A percentile compares a stretch with the other conserved stretches of the same genome.
Conservation (phyloP, 2,888 invertebrate genomes). For the Melanostoma scalare region DNA sequence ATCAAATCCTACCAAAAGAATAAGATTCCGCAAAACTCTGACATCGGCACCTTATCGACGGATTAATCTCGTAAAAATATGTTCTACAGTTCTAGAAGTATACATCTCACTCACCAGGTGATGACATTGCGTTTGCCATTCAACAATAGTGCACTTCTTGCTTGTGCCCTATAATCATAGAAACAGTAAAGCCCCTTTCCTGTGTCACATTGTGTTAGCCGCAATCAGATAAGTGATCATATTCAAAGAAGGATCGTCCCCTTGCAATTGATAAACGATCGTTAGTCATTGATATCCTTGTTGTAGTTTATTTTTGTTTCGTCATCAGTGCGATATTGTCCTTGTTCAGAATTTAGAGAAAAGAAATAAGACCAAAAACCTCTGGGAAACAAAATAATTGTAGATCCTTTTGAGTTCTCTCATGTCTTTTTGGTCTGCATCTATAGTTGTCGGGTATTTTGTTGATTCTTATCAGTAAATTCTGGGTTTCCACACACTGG, state of each 20-base stretch:
- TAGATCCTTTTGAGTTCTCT: conserved; percentile 12
- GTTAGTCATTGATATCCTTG: conserved; percentile 60
- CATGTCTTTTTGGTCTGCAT: background rate
- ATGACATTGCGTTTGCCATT: conserved; percentile 49
- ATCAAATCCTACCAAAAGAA: conserved; percentile 39
- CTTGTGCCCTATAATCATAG: conserved; percentile 9
- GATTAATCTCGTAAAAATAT: conserved; percentile 56
- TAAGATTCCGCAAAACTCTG: conserved; percentile 34
- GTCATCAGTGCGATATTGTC: conserved; percentile 55
- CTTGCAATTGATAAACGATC: conserved; percentile 50
- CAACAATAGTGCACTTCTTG: conserved; percentile 50
- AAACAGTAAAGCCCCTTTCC: conserved; percentile 11
- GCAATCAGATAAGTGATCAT: conserved; percentile 58
- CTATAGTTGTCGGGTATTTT: background rate
- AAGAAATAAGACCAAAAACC: conserved; percentile 11
- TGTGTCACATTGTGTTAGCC: conserved; percentile 33
- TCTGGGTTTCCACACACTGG: conserved; percentile 32
- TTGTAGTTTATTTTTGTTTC: conserved; percentile 44
- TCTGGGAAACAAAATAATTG: background rate
- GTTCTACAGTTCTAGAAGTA: background rate
- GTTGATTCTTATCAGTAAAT: conserved; percentile 48
- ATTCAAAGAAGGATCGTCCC: conserved; percentile 47
- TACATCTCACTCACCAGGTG: conserved; percentile 58
- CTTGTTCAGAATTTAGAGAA: conserved; percentile 17
- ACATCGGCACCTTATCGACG: conserved; percentile 58